A percentile compares a stretch with the other conserved stretches of the same genome.
Evolutionary conservation across 64 coral and sea anemone genomes (phyloP).

Genomic region (Porites australiensis): DNA sequence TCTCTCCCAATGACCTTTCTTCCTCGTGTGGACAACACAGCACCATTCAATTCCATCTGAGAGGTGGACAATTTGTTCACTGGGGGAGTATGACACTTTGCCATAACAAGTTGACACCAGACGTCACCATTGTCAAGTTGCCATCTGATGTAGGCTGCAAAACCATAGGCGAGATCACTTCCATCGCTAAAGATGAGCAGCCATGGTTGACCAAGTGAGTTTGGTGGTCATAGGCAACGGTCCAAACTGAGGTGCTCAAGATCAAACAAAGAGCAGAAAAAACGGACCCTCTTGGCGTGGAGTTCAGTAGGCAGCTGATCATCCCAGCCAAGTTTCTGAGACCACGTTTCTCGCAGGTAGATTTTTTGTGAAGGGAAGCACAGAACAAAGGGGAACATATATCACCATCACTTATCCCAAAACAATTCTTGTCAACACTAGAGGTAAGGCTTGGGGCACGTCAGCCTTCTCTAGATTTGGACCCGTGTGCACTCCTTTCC

Average conservation of each 20-base stretch:
- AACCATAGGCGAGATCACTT: conserved; percentile 76
- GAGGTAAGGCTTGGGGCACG: conserved; percentile 56
- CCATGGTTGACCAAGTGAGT: conserved; percentile 49
- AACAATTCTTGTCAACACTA: conserved; percentile 80
- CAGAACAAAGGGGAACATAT: conserved; percentile 76
- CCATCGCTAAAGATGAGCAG: conserved; percentile 78
- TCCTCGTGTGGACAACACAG: conserved; percentile 72
- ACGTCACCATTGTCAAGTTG: conserved; percentile 36
- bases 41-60: conserved; percentile 70
- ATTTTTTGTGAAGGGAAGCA: conserved; percentile 85
- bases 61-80: conserved; percentile 76
- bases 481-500: conserved; percentile 51
- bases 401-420: conserved; percentile 83
- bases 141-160: conserved; percentile 78
- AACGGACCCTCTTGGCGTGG: conserved; percentile 36
- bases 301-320: conserved; percentile 62
- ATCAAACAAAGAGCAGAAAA: conserved; percentile 71
- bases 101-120: conserved; percentile 75
- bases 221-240: conserved; percentile 33
- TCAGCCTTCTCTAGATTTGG: conserved; percentile 51
- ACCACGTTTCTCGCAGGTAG: conserved; percentile 74
- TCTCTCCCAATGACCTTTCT: conserved; percentile 72
- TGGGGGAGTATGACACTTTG: conserved; percentile 70
- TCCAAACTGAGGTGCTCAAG: conserved; percentile 60
- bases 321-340: conserved; percentile 65